phyloP scores from a whole-genome alignment of 35 echinoderm and acorn worm genomes.

The Apostichopus japonicus region DNA sequence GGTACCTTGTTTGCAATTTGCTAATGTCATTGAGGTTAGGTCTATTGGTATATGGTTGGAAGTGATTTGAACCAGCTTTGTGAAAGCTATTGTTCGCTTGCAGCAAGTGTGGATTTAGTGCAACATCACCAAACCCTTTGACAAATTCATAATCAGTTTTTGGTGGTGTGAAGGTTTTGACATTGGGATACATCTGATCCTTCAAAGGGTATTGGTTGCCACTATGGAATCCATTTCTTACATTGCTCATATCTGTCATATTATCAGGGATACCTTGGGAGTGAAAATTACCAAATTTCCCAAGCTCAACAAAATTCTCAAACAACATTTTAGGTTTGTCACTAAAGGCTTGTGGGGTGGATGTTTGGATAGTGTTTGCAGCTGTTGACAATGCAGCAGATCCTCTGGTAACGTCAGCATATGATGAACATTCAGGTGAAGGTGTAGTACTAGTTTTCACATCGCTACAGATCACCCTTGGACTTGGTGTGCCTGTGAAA shows the following conservation, averaged over 20 bases:
- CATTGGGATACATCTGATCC: background rate
- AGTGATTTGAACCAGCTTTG: background rate
- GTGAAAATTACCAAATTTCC: background rate
- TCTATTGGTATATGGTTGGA: background rate
- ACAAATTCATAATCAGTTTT: slow-evolving; percentile 10
- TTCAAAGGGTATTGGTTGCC: background rate
- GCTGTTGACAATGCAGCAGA: background rate
- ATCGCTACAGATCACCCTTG: background rate
- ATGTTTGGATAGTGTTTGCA: background rate
- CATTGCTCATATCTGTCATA: background rate
- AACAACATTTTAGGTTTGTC: background rate
- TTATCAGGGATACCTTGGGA: slow-evolving; percentile 4
- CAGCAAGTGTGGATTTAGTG: slow-evolving; percentile 1
- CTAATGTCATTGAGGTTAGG: background rate
- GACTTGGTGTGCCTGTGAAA: background rate
- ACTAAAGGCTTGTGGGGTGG: background rate
- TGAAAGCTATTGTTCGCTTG: background rate
- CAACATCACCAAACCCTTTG: slow-evolving; percentile 40
- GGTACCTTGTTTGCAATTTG: background rate
- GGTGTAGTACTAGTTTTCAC: background rate
- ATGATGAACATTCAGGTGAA: slow-evolving; percentile 46
- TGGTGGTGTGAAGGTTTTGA: background rate
- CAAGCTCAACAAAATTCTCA: slow-evolving; percentile 37
- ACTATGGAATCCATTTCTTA: background rate
- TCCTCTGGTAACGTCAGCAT: slow-evolving; percentile 47